Base-by-base conservation (phyloP, 2,113 vertebrate genomes). In the Cromileptes altivelis region DNA sequence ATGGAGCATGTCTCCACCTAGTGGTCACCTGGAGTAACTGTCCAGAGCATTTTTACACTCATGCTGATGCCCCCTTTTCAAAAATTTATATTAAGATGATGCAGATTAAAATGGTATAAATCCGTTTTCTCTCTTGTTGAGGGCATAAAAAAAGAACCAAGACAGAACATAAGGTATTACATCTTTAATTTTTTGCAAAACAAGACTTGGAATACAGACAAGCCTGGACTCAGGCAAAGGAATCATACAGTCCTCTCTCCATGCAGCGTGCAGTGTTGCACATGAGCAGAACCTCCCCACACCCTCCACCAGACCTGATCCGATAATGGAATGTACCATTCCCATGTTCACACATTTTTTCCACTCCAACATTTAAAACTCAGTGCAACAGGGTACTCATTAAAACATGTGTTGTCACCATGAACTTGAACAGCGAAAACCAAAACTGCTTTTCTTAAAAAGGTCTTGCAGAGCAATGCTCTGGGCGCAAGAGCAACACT, bases 171-270 rank as follows among this genome's bases (percentile, higher is more conserved):
- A 75, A 87, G 88, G 91, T 89, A 91, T 87, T 87, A 93, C 81
- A 91, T 81, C 85, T 94, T 96, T 95, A 92, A 88, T 93, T 95
- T 95, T 93, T 89, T 93, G 88, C 91, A 95, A 95, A 95, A 94
- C 89, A 93, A 94, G 88, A 95, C 86, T 90, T 85, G 58, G 85
- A 93, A 91, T 92, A 95, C 94, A 94, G 91, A 94, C 86, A 87
- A 81, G 90, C 93, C 95, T 95, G 91, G 71, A 94, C 82, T 90
- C 92, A 92, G 94, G 93, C 94, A 94, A 92, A 94, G 85, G 90
- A 91, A 93, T 85, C 87, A 78, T 90, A 90, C 89, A 89, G 91
- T 94, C 90, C 78, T 89, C 90, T 92, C 88, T 90, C 86, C 90
- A 94, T 91, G 90, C 89, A 93, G 88, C 86, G 91, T 91, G 85